Evolutionary conservation across 30 jellyfish, hydroid and myxozoan species (phyloP), one percentile per base, ranked within the genome.

Genomic region (Chironex yamaguchii): DNA sequence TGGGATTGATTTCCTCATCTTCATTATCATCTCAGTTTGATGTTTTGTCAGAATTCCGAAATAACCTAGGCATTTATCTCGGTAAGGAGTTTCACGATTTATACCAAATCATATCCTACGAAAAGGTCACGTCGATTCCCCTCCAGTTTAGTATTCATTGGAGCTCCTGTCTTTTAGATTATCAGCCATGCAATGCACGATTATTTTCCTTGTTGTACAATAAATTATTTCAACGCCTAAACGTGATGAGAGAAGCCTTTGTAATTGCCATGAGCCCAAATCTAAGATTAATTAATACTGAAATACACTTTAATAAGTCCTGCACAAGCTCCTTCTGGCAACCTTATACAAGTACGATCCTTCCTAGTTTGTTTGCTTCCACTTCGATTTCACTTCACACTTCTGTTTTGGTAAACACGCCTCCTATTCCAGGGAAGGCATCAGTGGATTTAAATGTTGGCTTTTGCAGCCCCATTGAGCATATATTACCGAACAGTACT

Each of bases 1-100:
- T 68, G 49, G 87, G 93, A 28, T 74, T 49, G 12, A 69, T 87
- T 33, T 6, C 87, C 24, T 20, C 31, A 4, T 42, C 31, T 20
- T 51, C 62, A 0, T 52, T n/a, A n/a, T n/a, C n/a, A n/a, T n/a
- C n/a, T n/a, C n/a, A n/a, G n/a, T n/a, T n/a, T n/a, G n/a, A n/a
- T n/a, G n/a, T n/a, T n/a, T n/a, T n/a, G n/a, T n/a, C n/a, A n/a
- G n/a, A n/a, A n/a, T n/a, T n/a, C n/a, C n/a, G n/a, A 6, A 42
- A 42, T 42, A 42, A 42, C 9, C 9, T 42, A 6, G 17, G 17
- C 17, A 17, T 6, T 6, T 42, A 42, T 42, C 17, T 42, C 9
- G 58, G 58, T 42, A 42, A 9, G 17, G 58, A 42, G 58, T 42
- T 42, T 42, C 9, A 42, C 9, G 17, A 42, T 17, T 6, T 9